Evolutionary conservation across 2,797 vertebrate species (phyloP), one percentile per base, ranked within the genome.

Genomic region (Alcedo atthis): DNA sequence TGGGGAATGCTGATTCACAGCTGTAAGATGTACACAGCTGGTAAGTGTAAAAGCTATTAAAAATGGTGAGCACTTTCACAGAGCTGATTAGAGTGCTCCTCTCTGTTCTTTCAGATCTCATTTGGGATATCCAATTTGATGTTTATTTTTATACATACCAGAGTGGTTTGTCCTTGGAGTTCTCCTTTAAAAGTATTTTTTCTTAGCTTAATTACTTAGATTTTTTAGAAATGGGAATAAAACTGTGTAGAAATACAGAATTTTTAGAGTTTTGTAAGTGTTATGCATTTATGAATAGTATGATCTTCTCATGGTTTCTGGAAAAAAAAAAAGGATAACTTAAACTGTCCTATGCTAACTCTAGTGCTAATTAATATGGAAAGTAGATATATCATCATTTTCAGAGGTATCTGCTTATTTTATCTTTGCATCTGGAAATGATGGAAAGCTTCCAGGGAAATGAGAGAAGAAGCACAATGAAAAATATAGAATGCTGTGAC

Each of bases 381-480:
- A 93, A 86, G 81, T 63, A 89, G 49, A 88, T 90, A 70, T 18
- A 87, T 92, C 81, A 89, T 90, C 25, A 86, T 93, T 90, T 87
- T 91, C 69, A 68, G 61, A 80, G 61, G 25, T 93, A 93, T 54
- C 84, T 92, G 54, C 64, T 90, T 87, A 78, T 94, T 94, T 94
- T 76, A 53, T 91, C 71, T 88, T 70, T 76, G 77, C 69, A 86
- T 91, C 82, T 89, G 78, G 90, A 93, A 94, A 71, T 71, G 58
- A 73, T 91, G 87, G 87, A 92, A 90, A 86, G 15, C n/a, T 77
- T 91, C 85, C 90, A 96, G 90, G 76, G 54, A 88, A 89, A 74
- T 87, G 57, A 74, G 81, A 80, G 78, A 49, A 84, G 82, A 85
- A 57, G 3, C 6, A 2, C 0, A 1, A 83, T 74, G 63, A 85